A percentile compares a stretch with the other conserved stretches of the same genome.
phyloP scores from a whole-genome alignment of 2,888 invertebrate species.

The Scaptomyza tumidula region DNA sequence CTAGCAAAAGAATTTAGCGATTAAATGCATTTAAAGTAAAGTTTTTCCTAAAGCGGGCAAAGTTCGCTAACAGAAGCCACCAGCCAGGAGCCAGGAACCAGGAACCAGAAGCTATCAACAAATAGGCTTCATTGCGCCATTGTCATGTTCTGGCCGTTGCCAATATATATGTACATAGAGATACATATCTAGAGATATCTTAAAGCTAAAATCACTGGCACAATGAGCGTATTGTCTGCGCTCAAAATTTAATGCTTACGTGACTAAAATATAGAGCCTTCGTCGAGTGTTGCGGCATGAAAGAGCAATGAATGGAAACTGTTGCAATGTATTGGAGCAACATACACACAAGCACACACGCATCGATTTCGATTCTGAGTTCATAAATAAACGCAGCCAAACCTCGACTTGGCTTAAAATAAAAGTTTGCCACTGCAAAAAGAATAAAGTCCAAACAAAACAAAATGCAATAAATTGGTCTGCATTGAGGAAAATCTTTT shows the following conservation, averaged over 20 bases:
- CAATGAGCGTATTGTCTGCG: conserved; percentile 65
- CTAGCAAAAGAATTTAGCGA: conserved; percentile 14
- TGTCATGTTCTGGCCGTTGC: conserved; percentile 55
- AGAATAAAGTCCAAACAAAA: conserved; percentile 14
- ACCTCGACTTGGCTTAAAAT: conserved; percentile 51
- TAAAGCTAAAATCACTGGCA: conserved; percentile 65
- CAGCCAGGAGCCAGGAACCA: conserved; percentile 8
- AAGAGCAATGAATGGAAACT: conserved; percentile 35
- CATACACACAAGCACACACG: conserved; percentile 21
- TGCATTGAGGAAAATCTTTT: conserved; percentile 64
- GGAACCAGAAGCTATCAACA: conserved; percentile 38
- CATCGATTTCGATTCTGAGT: conserved; percentile 55
- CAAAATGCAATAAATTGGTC: conserved; percentile 42
- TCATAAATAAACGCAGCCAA: conserved; percentile 63
- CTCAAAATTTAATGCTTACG: conserved; percentile 65
- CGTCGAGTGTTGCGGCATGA: conserved; percentile 19
- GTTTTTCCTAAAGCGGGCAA: conserved; percentile 39
- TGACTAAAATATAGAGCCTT: conserved; percentile 56
- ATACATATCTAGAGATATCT: conserved; percentile 52
- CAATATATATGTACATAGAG: background rate
- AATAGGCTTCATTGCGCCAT: conserved; percentile 69
- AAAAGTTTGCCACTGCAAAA: conserved; percentile 49
- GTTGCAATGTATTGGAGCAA: conserved; percentile 43
- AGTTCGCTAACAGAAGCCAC: conserved; percentile 30
- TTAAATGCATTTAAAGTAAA: conserved; percentile 59